These are phyloP conservation scores for Limosa lapponica DNA, from an alignment of 2,797 vertebrate species.

Conservation along the genomic window DNA sequence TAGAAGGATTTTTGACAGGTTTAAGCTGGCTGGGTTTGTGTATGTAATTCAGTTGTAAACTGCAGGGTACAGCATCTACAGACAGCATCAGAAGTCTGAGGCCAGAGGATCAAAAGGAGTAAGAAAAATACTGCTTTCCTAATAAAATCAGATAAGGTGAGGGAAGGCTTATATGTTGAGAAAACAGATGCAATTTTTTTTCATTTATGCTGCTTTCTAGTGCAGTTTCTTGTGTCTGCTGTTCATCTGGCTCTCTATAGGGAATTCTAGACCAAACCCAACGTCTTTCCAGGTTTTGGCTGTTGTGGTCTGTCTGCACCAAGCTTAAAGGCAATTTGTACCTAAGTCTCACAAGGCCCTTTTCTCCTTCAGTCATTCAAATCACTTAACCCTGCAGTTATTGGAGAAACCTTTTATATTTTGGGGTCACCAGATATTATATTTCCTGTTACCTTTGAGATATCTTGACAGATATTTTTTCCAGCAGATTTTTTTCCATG, in stretches of 20 bases:
- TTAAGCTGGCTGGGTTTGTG: neutral
- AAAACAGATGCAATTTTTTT: neutral
- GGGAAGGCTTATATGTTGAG: neutral
- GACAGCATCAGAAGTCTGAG: neutral
- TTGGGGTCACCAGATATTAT: neutral
- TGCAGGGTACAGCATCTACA: neutral
- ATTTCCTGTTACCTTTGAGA: neutral
- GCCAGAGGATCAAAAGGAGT: neutral
- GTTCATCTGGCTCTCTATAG: neutral
- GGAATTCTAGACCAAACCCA: neutral
- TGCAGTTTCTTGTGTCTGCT: neutral
- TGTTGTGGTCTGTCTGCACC: neutral
- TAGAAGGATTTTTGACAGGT: conserved; percentile 10
- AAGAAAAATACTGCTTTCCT: neutral
- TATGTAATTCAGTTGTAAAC: neutral
- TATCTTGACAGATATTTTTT: neutral
- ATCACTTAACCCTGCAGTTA: neutral
- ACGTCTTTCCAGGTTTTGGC: neutral
- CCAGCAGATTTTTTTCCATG: neutral
- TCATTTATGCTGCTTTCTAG: neutral
- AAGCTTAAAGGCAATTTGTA: neutral
- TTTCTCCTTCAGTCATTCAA: neutral
- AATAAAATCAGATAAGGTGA: neutral
- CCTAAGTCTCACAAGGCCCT: neutral
- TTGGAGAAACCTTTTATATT: neutral